phyloP scores from a whole-genome alignment of 2,113 vertebrate species.

The Psittacara wagleri region DNA sequence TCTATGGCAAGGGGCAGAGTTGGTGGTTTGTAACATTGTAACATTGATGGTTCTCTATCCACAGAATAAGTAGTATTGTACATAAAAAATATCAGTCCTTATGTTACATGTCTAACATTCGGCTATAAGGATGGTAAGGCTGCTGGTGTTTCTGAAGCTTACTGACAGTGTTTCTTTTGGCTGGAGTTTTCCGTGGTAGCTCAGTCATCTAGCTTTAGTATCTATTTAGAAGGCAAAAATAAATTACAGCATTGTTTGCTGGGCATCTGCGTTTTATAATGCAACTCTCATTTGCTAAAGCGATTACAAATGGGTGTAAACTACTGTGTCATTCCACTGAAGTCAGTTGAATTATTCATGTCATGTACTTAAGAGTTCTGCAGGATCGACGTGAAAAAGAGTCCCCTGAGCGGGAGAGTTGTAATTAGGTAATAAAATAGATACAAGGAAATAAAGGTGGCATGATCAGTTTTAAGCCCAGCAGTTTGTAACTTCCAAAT shows the following conservation, averaged over 20 bases:
- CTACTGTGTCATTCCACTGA: background rate
- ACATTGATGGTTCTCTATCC: background rate
- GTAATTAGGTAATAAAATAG: conserved; percentile 9
- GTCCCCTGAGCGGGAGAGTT: background rate
- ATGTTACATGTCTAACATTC: background rate
- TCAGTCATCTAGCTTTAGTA: background rate
- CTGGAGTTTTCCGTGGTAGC: background rate
- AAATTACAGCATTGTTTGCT: background rate
- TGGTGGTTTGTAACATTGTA: background rate
- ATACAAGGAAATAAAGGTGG: background rate
- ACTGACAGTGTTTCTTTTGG: background rate
- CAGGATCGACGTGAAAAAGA: background rate
- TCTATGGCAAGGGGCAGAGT: background rate
- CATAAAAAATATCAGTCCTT: background rate
- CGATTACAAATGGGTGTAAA: background rate
- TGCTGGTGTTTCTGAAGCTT: background rate
- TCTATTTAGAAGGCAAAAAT: background rate
- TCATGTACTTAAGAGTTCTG: background rate
- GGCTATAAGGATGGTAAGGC: background rate
- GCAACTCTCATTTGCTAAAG: background rate
- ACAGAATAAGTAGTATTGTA: background rate
- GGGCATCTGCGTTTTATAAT: background rate
- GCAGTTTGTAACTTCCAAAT: background rate
- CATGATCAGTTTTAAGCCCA: background rate
- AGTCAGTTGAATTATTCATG: conserved; percentile 13